Evolutionary conservation across 2,888 invertebrate genomes (phyloP).

Genomic region (Cryptosula pallasiana): DNA sequence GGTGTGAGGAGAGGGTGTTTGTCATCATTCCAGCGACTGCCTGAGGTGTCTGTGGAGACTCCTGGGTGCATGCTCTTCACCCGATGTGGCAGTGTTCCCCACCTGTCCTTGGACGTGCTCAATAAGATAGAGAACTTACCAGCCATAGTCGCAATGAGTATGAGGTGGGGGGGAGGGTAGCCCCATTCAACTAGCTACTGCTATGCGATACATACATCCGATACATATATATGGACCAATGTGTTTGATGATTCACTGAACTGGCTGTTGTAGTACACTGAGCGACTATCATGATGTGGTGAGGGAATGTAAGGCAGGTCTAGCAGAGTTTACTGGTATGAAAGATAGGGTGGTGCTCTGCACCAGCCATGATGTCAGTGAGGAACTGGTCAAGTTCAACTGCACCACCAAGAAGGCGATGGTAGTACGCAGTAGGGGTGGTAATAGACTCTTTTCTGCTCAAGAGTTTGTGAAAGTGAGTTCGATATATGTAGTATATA

Average conservation of each 20-base stretch:
- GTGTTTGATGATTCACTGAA: too few relatives aligned
- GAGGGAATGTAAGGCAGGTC: slow-evolving; percentile 2
- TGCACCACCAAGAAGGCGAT: slow-evolving; percentile 12
- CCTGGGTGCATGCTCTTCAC: slow-evolving; percentile 72
- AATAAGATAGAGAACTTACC: slow-evolving; percentile 52
- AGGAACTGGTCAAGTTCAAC: slow-evolving; percentile 10
- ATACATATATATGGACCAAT: too few relatives aligned
- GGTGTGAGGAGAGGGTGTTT: not conserved
- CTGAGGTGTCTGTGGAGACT: slow-evolving; percentile 62
- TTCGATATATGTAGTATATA: too few relatives aligned
- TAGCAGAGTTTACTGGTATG: not conserved
- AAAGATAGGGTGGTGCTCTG: not conserved
- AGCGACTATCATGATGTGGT: not conserved
- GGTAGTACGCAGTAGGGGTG: slow-evolving; percentile 3
- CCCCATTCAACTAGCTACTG: too few relatives aligned
- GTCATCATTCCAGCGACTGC: not conserved
- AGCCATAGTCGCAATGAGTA: slow-evolving; percentile 67
- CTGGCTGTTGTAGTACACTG: not conserved
- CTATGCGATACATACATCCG: too few relatives aligned
- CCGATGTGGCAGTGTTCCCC: slow-evolving; percentile 77
- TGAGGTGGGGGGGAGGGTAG: too few relatives aligned
- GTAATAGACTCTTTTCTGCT: not conserved
- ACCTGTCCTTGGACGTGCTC: slow-evolving; percentile 59
- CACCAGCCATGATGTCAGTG: slow-evolving; percentile 18
- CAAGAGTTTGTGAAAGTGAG: slow-evolving; percentile 10